Percentiles rank a stretch among this genome's conserved stretches.
phyloP scores from a whole-genome alignment of 2,797 vertebrate species.

The Chloroceryle amazona region DNA sequence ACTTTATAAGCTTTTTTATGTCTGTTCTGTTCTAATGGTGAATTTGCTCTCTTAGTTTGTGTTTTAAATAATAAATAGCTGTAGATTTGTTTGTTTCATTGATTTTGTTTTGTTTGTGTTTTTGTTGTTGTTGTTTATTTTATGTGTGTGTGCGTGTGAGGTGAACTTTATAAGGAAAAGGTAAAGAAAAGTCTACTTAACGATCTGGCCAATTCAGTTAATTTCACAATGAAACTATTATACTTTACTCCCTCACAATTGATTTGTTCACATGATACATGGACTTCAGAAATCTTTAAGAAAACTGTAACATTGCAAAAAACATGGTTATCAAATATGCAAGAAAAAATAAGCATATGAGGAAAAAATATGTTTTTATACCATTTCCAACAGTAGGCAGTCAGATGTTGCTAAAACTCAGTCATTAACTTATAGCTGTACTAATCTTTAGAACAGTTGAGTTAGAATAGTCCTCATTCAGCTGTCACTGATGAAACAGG shows the following conservation, averaged over 20 bases:
- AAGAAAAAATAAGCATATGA: not conserved
- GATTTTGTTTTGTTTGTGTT: rapidly evolving
- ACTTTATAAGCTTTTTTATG: not conserved
- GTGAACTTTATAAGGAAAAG: not conserved
- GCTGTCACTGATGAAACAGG: not conserved
- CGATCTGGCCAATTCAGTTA: not conserved
- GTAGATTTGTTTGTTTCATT: not conserved
- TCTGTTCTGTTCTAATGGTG: not conserved
- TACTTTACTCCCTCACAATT: not conserved
- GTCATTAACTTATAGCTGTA: rapidly evolving
- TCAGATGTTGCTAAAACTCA: not conserved
- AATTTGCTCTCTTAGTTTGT: not conserved
- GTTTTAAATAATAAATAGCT: not conserved
- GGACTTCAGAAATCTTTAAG: not conserved
- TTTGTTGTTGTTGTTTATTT: not conserved
- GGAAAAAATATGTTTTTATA: not conserved
- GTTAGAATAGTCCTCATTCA: not conserved
- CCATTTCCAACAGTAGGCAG: not conserved
- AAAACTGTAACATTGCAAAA: not conserved
- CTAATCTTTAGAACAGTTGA: not conserved
- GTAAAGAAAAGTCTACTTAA: not conserved
- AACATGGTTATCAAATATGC: not conserved
- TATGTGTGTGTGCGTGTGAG: not conserved
- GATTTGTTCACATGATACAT: rapidly evolving
- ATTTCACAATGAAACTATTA: not conserved